Base-by-base conservation (phyloP, 2,113 vertebrate genomes). In the Rousettus leschenaultii region DNA sequence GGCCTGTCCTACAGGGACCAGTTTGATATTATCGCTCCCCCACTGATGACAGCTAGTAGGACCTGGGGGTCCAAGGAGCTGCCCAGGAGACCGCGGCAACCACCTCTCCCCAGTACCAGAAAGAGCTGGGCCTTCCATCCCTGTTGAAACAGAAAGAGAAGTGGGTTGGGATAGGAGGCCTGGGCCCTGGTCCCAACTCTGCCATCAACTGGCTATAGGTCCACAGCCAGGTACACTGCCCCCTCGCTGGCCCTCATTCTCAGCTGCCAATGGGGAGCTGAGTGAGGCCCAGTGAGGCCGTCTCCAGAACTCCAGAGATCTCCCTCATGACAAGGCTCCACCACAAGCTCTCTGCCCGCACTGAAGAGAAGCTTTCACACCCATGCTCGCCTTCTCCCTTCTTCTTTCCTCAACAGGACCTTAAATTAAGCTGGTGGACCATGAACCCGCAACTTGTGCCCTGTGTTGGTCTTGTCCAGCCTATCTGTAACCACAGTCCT, bases 31-130 rank as follows among this genome's bases (percentile, higher is more conserved):
- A 43, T 14, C n/a, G 45, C 6, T n/a, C 30, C 26, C 38, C 15
- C 8, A 66, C 22, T 30, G 24, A 55, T 43, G 91, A 53, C 33
- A 73, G 45, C 51, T 38, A 40, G n/a, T 24, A 5, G 48, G 21
- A 2, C 3, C 19, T 0, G 9, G n/a, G 33, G 11, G 6, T 24
- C 7, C 7, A n/a, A 19, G 48, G 82, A 68, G 33, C 53, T 48
- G 18, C 21, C 35, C 21, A 59, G 43, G n/a, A 70, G 19, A n/a
- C 35, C 7, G 11, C 30, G 24, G 3, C 6, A n/a, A 78, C 53
- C 2, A 0, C 33, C 35, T 55, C 59, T 89, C 16, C 40, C 53
- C 18, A 43, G n/a, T 35, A 65, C 48, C 26, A 43, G 51, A 13
- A 63, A 55, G 21, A 63, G 10, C 61, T 30, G 3, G 35, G 70